Conservation (phyloP, 2,888 invertebrate species). For the Platycnemis pennipes region DNA sequence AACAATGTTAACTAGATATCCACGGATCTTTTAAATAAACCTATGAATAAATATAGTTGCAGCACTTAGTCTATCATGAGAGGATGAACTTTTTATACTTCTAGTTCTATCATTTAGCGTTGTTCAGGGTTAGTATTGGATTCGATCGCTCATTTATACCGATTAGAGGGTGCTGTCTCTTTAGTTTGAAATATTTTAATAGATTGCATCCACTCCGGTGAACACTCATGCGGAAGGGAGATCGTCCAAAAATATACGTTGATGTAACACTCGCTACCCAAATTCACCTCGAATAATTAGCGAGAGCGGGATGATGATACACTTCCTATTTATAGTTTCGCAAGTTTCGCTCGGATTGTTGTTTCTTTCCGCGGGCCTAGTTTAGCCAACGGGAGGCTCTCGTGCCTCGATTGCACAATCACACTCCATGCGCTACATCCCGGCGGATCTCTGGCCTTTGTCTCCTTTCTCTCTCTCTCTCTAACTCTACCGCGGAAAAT, state of each 20-base stretch:
- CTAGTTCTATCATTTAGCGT: too few species aligned
- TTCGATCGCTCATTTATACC: too few species aligned
- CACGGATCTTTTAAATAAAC: too few species aligned
- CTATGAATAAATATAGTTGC: too few species aligned
- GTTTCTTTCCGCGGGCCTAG: slow-evolving; percentile 10
- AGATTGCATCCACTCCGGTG: too few species aligned
- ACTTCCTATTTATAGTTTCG: slow-evolving; percentile 1
- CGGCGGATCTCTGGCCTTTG: background rate
- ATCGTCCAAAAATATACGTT: background rate
- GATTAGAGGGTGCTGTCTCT: too few species aligned
- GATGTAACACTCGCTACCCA: background rate
- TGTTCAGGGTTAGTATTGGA: too few species aligned
- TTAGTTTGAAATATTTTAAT: too few species aligned
- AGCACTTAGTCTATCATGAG: too few species aligned
- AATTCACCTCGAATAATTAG: background rate
- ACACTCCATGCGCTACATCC: background rate
- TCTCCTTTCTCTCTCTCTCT: background rate
- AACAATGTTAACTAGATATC: too few species aligned
- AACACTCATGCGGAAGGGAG: background rate
- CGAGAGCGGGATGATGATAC: background rate
- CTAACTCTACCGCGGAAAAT: background rate
- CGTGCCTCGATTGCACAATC: slow-evolving; percentile 44
- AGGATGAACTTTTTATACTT: too few species aligned
- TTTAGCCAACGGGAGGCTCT: slow-evolving; percentile 43
- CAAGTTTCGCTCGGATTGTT: background rate